Percentiles rank a stretch among this genome's conserved stretches.
Evolutionary conservation across 1,140 invertebrate genomes (phyloP).

Genomic region (Drosophila pseudoobscura): DNA sequence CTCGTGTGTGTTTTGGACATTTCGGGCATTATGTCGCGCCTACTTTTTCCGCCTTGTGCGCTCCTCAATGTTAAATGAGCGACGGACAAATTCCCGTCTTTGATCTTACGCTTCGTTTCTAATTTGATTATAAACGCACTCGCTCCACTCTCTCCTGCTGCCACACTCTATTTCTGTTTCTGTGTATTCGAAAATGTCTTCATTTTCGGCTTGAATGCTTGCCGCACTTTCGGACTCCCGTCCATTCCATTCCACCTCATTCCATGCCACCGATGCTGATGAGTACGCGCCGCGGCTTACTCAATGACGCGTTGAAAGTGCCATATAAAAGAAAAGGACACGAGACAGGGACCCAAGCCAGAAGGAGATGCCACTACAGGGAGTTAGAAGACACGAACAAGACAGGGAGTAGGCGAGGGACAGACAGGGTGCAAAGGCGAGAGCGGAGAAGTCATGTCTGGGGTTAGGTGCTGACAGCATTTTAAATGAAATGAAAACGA

Average conservation of each 20-base stretch:
- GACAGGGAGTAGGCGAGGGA: not conserved
- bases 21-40: constrained; percentile 79
- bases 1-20: constrained; percentile 65
- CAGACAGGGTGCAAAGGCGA: not conserved
- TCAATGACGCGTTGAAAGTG: constrained; percentile 81
- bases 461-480: constrained; percentile 77
- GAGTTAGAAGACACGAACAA: not conserved
- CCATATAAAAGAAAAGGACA: constrained; percentile 75
- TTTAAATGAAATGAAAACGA: constrained; percentile 80
- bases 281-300: constrained; percentile 74
- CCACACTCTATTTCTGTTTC: not conserved
- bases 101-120: constrained; percentile 80
- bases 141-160: constrained; percentile 10
- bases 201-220: constrained; percentile 64
- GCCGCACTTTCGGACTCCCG: constrained; percentile 33
- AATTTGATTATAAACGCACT: constrained; percentile 82
- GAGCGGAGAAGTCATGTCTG: constrained; percentile 23
- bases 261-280: constrained; percentile 50
- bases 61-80: constrained; percentile 30
- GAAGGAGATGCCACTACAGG: too few species aligned
- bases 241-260: constrained; percentile 9
- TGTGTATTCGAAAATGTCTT: constrained; percentile 51
- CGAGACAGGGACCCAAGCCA: constrained; percentile 40
- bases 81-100: constrained; percentile 37
- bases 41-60: constrained; percentile 65